Base-by-base conservation (phyloP, 2,797 vertebrate genomes). In the Pelodytes ibericus region DNA sequence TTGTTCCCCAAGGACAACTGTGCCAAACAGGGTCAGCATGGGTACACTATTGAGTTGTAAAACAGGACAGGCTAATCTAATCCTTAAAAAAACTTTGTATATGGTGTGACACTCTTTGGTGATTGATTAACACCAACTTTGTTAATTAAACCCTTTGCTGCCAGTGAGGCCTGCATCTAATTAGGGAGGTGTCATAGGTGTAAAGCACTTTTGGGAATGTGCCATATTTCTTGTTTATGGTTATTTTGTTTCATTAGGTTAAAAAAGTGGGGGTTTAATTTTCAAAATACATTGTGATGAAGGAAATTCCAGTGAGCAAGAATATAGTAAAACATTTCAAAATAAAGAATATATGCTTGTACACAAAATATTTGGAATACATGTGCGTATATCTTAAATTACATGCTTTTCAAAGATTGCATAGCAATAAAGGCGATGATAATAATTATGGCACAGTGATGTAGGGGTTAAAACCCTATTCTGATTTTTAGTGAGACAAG, bases 1-100 rank as follows among this genome's bases (percentile, higher is more conserved):
- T 78, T 41, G 51, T 24, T 67, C 70, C 70, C 75, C 41, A 72
- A 67, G 75, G 75, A 72, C 69, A 78, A 57, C 47, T 71, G 27
- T 72, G 41, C 53, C 53, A 72, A 44, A 33, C 53, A 61, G 36
- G 62, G 51, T 66, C 72, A 66, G 44, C 51, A 60, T 33, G 29
- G 62, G 53, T 53, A 39, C 66, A 31, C 31, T 57, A 60, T 39
- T 39, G 64, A 60, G 62, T 29, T 61, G 26, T 26, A 58, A 39
- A 26, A 67, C 20, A 67, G 39, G 63, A 61, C 51, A 27, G 20
- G 15, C 15, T 18, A n/a, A 61, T 29, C 11, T 33, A 18, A 49
- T 27, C 11, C 25, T 10, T 16, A n/a, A 60, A 29, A 27, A 60
- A 27, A 58, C 13, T 58, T 62, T n/a, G 31, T n/a, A 13, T 4